Evolutionary conservation across 37 sponge, comb jelly and placozoan species (phyloP).

Genomic region (Aphrocallistes beatrix): DNA sequence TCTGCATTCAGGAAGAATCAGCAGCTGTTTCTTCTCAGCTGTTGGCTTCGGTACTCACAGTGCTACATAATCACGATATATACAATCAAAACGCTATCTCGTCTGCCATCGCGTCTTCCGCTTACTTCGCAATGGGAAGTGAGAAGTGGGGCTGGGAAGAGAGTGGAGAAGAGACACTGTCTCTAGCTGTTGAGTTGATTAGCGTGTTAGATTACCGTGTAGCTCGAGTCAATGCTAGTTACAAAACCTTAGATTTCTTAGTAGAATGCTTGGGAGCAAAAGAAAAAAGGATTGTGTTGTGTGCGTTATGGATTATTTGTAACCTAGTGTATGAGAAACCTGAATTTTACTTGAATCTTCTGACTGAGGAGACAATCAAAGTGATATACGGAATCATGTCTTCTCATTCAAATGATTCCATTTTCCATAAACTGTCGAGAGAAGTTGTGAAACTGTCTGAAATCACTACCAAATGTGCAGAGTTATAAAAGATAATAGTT

Average conservation of each 20-base stretch:
- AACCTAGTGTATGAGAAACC: neutral
- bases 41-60: neutral
- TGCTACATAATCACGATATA: neutral
- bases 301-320: neutral
- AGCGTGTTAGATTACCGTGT: neutral
- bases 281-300: neutral
- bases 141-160: slow-evolving; percentile 5
- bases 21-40: neutral
- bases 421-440: neutral
- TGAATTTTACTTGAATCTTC: neutral
- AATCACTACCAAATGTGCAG: neutral
- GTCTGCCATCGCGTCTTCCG: neutral
- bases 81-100: neutral
- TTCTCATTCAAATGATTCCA: neutral
- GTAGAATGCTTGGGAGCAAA: neutral
- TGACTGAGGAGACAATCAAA: neutral
- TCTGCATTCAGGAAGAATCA: neutral
- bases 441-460: neutral
- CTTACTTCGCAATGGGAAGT: neutral
- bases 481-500: neutral
- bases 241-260: neutral
- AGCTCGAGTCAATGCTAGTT: neutral
- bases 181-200: neutral
- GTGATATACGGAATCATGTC: neutral
- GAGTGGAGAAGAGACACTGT: neutral